A percentile compares a stretch with the other conserved stretches of the same genome.
Evolutionary conservation across 2,888 invertebrate species (phyloP).

Genomic region (Aphidius colemani): DNA sequence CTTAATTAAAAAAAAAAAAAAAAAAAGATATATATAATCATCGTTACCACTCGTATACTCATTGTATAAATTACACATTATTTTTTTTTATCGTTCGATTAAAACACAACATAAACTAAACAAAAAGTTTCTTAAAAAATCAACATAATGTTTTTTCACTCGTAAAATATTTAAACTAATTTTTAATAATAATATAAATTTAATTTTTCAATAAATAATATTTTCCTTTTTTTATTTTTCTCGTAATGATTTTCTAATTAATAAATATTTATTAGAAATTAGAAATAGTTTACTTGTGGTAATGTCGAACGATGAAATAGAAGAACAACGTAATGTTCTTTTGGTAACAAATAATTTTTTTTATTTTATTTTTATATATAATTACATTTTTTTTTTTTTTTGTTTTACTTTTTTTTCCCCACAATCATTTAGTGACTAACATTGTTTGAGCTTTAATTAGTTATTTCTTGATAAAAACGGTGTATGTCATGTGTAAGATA

Average conservation of each 20-base stretch:
- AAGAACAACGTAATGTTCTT: constrained; percentile 49
- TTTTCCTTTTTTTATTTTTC: too few species aligned
- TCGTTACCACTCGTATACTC: constrained; percentile 54
- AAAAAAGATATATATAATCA: constrained; percentile 39
- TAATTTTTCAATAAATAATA: too few species aligned
- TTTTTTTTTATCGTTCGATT: constrained; percentile 46
- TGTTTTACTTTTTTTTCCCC: constrained; percentile 36
- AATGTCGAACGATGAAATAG: constrained; percentile 43
- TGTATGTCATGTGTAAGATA: constrained; percentile 61
- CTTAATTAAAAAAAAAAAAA: constrained; percentile 33
- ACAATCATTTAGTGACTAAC: constrained; percentile 61
- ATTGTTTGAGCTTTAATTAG: constrained; percentile 61
- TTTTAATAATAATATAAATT: too few species aligned
- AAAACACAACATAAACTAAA: constrained; percentile 7
- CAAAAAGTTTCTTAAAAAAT: not conserved
- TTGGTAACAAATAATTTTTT: constrained; percentile 37
- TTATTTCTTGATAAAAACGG: constrained; percentile 56
- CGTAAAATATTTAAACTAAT: too few species aligned
- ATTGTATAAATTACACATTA: constrained; percentile 60
- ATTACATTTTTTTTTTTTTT: constrained; percentile 39
- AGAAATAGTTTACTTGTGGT: constrained; percentile 12
- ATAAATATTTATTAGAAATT: not conserved
- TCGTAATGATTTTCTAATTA: too few species aligned
- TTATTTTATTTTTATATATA: constrained; percentile 19
- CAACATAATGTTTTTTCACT: too few species aligned